A percentile compares a stretch with the other conserved stretches of the same genome.
phyloP scores from a whole-genome alignment of 2,888 invertebrate genomes.

The Linnaemya vulpina region DNA sequence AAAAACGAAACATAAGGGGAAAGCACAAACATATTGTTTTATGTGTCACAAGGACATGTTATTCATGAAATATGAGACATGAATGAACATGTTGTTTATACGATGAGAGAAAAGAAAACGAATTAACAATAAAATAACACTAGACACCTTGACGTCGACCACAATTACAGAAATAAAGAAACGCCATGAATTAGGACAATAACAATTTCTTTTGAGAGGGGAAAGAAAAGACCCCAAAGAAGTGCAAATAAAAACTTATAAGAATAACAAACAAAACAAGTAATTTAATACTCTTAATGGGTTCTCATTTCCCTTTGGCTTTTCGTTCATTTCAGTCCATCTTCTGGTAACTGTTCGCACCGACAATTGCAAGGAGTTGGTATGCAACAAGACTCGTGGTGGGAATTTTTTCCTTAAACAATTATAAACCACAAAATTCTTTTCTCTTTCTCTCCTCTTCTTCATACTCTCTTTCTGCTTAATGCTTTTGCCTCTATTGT shows the following conservation, averaged over 20 bases:
- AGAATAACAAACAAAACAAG: not conserved
- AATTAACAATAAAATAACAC: constrained; percentile 51
- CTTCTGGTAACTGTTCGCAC: not conserved
- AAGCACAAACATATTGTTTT: constrained; percentile 7
- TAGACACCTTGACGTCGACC: constrained; percentile 75
- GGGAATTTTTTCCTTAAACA: constrained; percentile 49
- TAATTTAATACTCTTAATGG: constrained; percentile 68
- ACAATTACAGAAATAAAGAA: not conserved
- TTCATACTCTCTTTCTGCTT: not conserved
- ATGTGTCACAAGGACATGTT: constrained; percentile 59
- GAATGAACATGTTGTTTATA: constrained; percentile 35
- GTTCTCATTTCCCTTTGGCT: constrained; percentile 48
- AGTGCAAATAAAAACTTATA: constrained; percentile 5
- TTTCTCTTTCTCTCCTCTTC: not conserved
- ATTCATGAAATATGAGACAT: constrained; percentile 62
- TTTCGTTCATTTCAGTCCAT: not conserved
- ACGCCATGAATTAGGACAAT: constrained; percentile 44
- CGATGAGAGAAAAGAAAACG: constrained; percentile 8
- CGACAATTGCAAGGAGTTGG: not conserved
- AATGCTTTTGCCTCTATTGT: constrained; percentile 20
- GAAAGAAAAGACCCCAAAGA: constrained; percentile 32
- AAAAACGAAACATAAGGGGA: constrained; percentile 20
- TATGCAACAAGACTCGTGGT: constrained; percentile 15
- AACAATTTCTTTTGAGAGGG: not conserved
- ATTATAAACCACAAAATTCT: constrained; percentile 59